Conservation (phyloP, 2,888 invertebrate species). For the Acrobasis repandana region DNA sequence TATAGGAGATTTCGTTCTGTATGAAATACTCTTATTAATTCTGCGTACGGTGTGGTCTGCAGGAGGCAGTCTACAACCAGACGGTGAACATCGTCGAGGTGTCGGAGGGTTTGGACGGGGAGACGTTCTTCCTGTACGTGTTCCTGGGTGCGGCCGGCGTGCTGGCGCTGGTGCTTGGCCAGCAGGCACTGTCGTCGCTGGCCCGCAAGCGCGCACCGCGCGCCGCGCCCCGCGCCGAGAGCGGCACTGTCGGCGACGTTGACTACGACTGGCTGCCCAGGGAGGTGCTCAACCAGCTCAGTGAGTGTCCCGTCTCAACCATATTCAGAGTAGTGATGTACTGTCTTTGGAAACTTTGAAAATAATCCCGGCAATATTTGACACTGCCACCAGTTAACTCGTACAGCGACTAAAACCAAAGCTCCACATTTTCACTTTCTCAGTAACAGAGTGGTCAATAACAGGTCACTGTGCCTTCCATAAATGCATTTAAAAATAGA, state of each 20-base stretch:
- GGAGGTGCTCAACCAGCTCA: constrained; percentile 91
- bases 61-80: constrained; percentile 98
- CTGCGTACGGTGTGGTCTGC: constrained; percentile 59
- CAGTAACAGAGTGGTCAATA: too few relatives aligned
- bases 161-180: constrained; percentile 92
- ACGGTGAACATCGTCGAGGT: constrained; percentile 97
- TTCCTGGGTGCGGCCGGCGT: constrained; percentile 96
- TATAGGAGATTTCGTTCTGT: too few relatives aligned
- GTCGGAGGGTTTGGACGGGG: constrained; percentile 98
- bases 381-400: too few relatives aligned
- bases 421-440: too few relatives aligned
- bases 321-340: too few relatives aligned
- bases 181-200: constrained; percentile 93
- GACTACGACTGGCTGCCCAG: constrained; percentile 99
- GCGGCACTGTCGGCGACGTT: constrained; percentile 96
- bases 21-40: too few relatives aligned
- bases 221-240: constrained; percentile 88
- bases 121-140: constrained; percentile 99
- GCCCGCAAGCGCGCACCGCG: constrained; percentile 87
- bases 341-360: too few relatives aligned
- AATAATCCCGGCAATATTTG: too few relatives aligned
- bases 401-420: too few relatives aligned
- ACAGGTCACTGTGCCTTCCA: too few relatives aligned
- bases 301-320: constrained; percentile 81
- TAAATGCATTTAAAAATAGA: too few relatives aligned